Conservation (phyloP, 2,888 invertebrate genomes). For the Chelonus formosanus region DNA sequence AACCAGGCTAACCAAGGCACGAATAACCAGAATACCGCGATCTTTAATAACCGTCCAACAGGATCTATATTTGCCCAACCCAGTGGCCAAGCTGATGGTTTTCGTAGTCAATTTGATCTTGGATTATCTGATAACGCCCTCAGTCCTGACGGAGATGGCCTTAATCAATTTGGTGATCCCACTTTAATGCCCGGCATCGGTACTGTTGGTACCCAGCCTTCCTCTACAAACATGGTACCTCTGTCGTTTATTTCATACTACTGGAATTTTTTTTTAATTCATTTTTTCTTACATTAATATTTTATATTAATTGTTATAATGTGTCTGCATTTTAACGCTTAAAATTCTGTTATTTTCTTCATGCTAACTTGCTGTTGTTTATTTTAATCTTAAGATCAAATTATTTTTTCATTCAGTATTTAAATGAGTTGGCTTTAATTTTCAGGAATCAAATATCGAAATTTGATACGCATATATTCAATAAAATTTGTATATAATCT, state of each 20-base stretch:
- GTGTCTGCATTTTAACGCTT: slow-evolving; percentile 45
- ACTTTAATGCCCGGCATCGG: slow-evolving; percentile 49
- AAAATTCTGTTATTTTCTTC: slow-evolving; percentile 26
- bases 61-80: slow-evolving; percentile 44
- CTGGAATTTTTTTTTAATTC: slow-evolving; percentile 21
- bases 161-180: slow-evolving; percentile 46
- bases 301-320: slow-evolving; percentile 2
- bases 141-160: slow-evolving; percentile 45
- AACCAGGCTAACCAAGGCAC: slow-evolving; percentile 45
- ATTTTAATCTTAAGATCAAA: background rate
- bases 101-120: slow-evolving; percentile 55
- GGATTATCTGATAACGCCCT: slow-evolving; percentile 60
- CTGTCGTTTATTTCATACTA: slow-evolving; percentile 26
- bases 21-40: slow-evolving; percentile 50
- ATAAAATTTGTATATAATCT: slow-evolving; percentile 31
- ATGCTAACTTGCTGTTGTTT: too few species aligned
- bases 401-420: slow-evolving; percentile 4
- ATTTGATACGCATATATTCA: slow-evolving; percentile 37
- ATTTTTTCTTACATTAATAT: slow-evolving; percentile 1
- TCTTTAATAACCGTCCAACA: slow-evolving; percentile 51
- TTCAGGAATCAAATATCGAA: slow-evolving; percentile 41
- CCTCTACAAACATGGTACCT: slow-evolving; percentile 60
- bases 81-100: slow-evolving; percentile 50
- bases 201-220: slow-evolving; percentile 52
- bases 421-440: slow-evolving; percentile 1